Conservation (phyloP, 2,888 invertebrate genomes). For the Eristalinus sepulchralis region DNA sequence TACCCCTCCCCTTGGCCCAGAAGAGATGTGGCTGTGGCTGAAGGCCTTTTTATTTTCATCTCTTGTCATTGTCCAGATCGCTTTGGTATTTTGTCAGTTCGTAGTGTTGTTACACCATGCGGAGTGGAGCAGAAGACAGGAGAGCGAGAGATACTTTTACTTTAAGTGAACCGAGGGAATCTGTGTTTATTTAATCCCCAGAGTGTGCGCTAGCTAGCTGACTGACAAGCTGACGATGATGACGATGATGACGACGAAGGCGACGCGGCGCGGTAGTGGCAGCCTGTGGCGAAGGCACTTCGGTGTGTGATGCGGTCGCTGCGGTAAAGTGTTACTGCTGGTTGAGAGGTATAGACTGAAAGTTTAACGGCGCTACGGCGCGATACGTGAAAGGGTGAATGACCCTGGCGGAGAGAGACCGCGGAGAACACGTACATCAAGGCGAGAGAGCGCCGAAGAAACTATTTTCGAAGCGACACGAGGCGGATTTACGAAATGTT, state of each 20-base stretch:
- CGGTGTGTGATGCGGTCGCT: slow-evolving; percentile 10
- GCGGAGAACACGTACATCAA: slow-evolving; percentile 19
- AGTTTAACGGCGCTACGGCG: slow-evolving; percentile 45
- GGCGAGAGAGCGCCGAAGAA: not conserved
- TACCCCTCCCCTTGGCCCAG: not conserved
- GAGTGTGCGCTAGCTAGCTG: slow-evolving; percentile 12
- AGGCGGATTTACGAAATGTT: slow-evolving; percentile 14
- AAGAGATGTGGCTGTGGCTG: not conserved
- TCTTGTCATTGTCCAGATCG: slow-evolving; percentile 43
- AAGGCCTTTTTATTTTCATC: slow-evolving; percentile 5
- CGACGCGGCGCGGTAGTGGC: not conserved
- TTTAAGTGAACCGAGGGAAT: slow-evolving; percentile 47
- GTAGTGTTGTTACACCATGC: not conserved
- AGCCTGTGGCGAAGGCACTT: not conserved
- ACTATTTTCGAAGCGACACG: not conserved
- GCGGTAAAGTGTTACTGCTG: slow-evolving; percentile 47
- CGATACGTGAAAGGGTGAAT: slow-evolving; percentile 37
- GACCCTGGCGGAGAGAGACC: slow-evolving; percentile 16
- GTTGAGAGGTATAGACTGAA: slow-evolving; percentile 37
- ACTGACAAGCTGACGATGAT: not conserved
- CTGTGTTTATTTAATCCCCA: slow-evolving; percentile 52
- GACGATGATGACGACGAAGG: not conserved
- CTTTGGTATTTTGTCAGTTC: slow-evolving; percentile 19
- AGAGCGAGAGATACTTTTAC: slow-evolving; percentile 42
- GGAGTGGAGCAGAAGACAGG: not conserved